A percentile compares a stretch with the other conserved stretches of the same genome.
phyloP scores from a whole-genome alignment of 2,888 invertebrate genomes.

The Phragmatobia fuliginosa region DNA sequence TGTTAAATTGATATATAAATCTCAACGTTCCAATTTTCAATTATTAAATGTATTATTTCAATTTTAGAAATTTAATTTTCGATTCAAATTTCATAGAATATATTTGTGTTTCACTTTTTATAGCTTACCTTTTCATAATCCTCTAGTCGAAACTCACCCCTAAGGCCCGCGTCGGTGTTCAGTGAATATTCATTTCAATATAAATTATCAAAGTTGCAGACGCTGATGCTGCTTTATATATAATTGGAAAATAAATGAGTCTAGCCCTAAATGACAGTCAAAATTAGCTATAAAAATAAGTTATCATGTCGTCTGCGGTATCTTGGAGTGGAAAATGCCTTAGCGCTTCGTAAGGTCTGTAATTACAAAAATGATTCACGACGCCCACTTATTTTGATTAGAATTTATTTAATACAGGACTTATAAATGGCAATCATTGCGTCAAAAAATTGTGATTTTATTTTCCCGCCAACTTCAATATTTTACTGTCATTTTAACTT shows the following conservation, averaged over 20 bases:
- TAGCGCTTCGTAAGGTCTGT: not conserved
- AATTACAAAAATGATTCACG: not conserved
- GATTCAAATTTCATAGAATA: too few species aligned
- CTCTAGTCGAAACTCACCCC: not conserved
- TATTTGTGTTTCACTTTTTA: not conserved
- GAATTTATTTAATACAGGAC: not conserved
- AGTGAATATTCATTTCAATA: not conserved
- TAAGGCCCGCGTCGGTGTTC: not conserved
- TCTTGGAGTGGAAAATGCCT: not conserved
- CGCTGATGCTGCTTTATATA: not conserved
- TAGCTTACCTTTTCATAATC: not conserved
- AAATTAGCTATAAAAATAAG: conserved; percentile 38
- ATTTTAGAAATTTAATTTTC: too few species aligned
- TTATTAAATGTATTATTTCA: too few species aligned
- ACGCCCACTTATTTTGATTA: not conserved
- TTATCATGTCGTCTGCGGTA: conserved; percentile 27
- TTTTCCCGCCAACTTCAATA: not conserved
- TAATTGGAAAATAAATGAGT: conserved; percentile 12
- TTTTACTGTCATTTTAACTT: not conserved
- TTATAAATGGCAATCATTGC: not conserved
- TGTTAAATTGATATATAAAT: too few species aligned
- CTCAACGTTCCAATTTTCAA: too few species aligned
- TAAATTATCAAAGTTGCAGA: not conserved
- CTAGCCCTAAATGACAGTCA: conserved; percentile 20
- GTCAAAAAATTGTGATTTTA: not conserved